Evolutionary conservation across 2,888 invertebrate species (phyloP), one percentile per base, ranked within the genome.

Genomic region (Physocephala rufipes): DNA sequence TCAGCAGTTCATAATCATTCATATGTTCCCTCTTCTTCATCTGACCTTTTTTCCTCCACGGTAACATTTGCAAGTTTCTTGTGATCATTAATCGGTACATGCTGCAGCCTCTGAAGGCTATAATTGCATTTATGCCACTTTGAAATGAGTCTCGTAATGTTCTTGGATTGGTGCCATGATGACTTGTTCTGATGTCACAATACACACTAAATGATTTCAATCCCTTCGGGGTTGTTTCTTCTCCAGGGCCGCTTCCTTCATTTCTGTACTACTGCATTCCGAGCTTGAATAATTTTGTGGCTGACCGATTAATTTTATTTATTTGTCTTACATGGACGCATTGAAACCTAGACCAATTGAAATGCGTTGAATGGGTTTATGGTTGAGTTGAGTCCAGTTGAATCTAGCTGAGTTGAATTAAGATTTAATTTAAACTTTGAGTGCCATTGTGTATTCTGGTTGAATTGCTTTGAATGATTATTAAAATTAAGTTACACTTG

Each of bases 191-290:
- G 59, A 67, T 71, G 70, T 71, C 71, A 70, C 70, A 71, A 67
- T 73, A 70, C 71, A 70, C 73, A 74, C 70, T 71, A 69, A 74
- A 74, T 71, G 69, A 71, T 73, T 71, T 66, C 55, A 55, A 49
- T 68, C 61, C n/a, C 51, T n/a, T 19, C 28, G 24, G 63, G 43
- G 53, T 5, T 19, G 16, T 7, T 55, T 55, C 21, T 3, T 28
- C 58, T 58, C 24, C 21, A 24, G 12, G 19, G 53, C 53, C 9
- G 2, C 53, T 55, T 55, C 21, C 53, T 53, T 53, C 53, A 21
- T 0, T 24, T 53, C 53, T 13, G 49, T 49, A 16, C 49, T 49
- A n/a, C 49, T 49, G n/a, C 19, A n/a, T 19, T 49, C 49, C 21
- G 19, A 2, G 19, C 19, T 21, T 21, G 15, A 21, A 5, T n/a